Base-by-base conservation (phyloP, 2,888 invertebrate species). In the Apoda limacodes region DNA sequence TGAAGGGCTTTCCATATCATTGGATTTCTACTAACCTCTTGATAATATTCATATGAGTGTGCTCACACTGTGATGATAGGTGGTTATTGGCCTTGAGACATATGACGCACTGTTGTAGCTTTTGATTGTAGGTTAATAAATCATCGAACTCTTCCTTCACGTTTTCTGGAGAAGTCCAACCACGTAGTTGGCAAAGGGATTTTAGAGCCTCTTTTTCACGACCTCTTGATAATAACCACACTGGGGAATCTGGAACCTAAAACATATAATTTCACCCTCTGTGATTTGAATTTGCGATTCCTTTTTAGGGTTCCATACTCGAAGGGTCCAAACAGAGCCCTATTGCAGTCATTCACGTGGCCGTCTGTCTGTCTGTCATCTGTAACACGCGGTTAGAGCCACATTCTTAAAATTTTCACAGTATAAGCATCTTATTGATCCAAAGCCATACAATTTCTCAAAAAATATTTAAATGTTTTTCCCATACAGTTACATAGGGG, bases 221-320 rank as follows among this genome's bases (percentile, higher is more conserved):
- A 5, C 83, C 82, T 41, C 82, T 82, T 0, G 84, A 82, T 34
- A 85, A 42, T 9, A 85, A 54, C 85, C 84, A 85, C 46, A 83
- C 68, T 20, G 84, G 85, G 4, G 84, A 82, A 58, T 85, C 85
- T 1, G 85, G 85, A 2, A 84, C 78, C 83, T 83, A 55, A 19
- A 51, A 49, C 19, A 25, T n/a, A n/a, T n/a, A n/a, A n/a, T n/a
- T n/a, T n/a, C n/a, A n/a, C n/a, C n/a, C n/a, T n/a, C n/a, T n/a
- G n/a, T n/a, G n/a, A n/a, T n/a, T n/a, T n/a, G n/a, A n/a, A n/a
- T n/a, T n/a, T n/a, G n/a, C n/a, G n/a, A n/a, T n/a, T n/a, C n/a
- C n/a, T n/a, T n/a, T n/a, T n/a, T n/a, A n/a, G n/a, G n/a, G n/a
- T n/a, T n/a, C n/a, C n/a, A n/a, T n/a, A n/a, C n/a, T n/a, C n/a